These are phyloP conservation scores for Electrophaes corylata DNA, from an alignment of 2,888 invertebrate genomes.

Conservation along the genomic window DNA sequence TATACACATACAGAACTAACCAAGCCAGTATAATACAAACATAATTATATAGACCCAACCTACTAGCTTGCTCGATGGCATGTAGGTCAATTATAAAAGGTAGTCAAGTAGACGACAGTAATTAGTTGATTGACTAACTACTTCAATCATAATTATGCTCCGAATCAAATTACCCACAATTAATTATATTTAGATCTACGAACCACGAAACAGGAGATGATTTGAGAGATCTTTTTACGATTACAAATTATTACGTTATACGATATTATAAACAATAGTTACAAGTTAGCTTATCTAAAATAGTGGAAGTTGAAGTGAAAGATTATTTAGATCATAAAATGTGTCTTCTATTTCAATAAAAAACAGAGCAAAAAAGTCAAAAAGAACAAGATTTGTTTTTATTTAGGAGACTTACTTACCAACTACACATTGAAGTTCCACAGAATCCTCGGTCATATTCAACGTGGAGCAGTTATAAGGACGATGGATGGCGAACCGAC, in stretches of 20 bases:
- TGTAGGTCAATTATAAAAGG: slow-evolving; percentile 18
- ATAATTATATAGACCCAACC: neutral
- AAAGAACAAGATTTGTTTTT: too few species aligned
- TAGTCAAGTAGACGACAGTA: slow-evolving; percentile 22
- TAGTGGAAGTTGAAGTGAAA: too few species aligned
- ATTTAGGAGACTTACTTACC: slow-evolving; percentile 59
- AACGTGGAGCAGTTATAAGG: slow-evolving; percentile 90
- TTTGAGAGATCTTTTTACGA: too few species aligned
- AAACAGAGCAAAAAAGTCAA: too few species aligned
- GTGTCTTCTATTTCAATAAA: too few species aligned
- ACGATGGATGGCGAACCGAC: slow-evolving; percentile 89
- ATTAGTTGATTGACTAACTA: slow-evolving; percentile 18
- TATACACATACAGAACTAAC: neutral
- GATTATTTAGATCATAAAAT: too few species aligned
- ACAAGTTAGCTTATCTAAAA: too few species aligned
- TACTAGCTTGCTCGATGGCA: neutral
- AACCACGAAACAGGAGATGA: neutral
- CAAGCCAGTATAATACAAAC: neutral
- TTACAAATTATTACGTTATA: too few species aligned
- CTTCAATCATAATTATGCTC: slow-evolving; percentile 6
- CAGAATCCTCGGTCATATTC: slow-evolving; percentile 91
- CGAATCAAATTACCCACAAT: neutral
- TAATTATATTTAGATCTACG: neutral
- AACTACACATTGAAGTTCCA: slow-evolving; percentile 88
- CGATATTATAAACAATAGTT: too few species aligned